Percentiles rank a stretch among this genome's conserved stretches.
phyloP scores from a whole-genome alignment of 2,888 invertebrate species.

The Dione juno region DNA sequence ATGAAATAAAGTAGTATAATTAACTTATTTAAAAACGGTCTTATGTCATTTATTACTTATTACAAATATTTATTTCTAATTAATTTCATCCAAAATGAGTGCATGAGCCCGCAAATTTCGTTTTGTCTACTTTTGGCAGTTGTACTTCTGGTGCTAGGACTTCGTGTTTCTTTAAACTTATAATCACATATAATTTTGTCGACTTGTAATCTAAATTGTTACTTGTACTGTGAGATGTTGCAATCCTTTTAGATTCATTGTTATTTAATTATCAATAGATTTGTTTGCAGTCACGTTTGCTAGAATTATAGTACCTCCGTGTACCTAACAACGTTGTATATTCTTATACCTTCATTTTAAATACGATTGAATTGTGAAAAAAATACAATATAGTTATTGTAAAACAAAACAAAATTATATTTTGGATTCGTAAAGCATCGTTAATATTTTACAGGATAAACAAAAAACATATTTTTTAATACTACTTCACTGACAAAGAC shows the following conservation, averaged over 20 bases:
- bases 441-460: background rate
- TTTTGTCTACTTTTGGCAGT: too few relatives aligned
- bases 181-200: background rate
- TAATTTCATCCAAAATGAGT: too few relatives aligned
- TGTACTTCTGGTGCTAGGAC: too few relatives aligned
- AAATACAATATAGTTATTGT: background rate
- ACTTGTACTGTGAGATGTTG: conserved; percentile 7
- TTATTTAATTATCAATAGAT: conserved; percentile 61
- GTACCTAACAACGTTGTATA: conserved; percentile 7
- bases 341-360: conserved; percentile 4
- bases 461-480: background rate
- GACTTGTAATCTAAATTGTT: background rate
- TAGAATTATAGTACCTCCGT: background rate
- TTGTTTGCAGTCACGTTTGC: conserved; percentile 38
- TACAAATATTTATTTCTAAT: too few relatives aligned
- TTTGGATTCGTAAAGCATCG: background rate
- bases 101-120: too few relatives aligned
- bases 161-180: too few relatives aligned
- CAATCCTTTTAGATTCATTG: conserved; percentile 51
- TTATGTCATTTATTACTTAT: too few relatives aligned
- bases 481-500: background rate
- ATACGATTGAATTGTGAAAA: background rate
- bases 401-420: background rate
- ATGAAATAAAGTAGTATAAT: too few relatives aligned
- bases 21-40: too few relatives aligned